phyloP scores from a whole-genome alignment of 2,797 vertebrate species.

The Centropyge bicolor region DNA sequence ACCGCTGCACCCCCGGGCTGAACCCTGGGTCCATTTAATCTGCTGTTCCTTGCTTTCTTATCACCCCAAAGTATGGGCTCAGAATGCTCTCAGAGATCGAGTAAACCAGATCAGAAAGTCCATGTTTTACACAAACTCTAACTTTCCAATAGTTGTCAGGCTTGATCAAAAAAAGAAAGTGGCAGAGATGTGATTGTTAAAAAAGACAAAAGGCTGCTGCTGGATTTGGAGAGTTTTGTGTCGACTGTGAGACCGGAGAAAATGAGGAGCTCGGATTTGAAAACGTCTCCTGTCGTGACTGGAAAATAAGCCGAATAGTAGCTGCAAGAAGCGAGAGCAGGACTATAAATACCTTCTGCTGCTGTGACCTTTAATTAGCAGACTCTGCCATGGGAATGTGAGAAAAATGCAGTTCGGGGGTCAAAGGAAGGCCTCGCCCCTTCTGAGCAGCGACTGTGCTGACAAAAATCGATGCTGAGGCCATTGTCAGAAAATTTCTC shows the following conservation, averaged over 20 bases:
- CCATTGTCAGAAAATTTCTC: conserved; percentile 10
- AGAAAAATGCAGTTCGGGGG: conserved; percentile 20
- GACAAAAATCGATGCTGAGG: conserved; percentile 20
- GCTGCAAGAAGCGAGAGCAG: conserved; percentile 7
- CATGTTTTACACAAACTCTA: conserved; percentile 28
- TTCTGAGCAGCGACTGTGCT: conserved; percentile 20
- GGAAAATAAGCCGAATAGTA: conserved; percentile 15
- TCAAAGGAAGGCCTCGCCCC: conserved; percentile 8
- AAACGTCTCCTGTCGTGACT: conserved; percentile 9
- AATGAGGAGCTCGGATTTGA: conserved; percentile 5
- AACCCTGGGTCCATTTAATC: conserved; percentile 71
- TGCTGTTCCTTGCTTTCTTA: conserved; percentile 59
- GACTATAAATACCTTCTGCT: conserved; percentile 21
- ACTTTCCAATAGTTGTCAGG: conserved; percentile 45
- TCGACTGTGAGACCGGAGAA: background rate
- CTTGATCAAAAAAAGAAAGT: conserved; percentile 6
- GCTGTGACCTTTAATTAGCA: conserved; percentile 51
- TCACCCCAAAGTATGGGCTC: conserved; percentile 45
- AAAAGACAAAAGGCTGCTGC: conserved; percentile 10
- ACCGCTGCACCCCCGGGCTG: conserved; percentile 55
- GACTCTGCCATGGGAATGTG: background rate
- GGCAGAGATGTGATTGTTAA: background rate
- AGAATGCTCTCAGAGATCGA: conserved; percentile 32
- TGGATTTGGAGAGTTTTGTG: background rate
- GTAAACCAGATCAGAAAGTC: conserved; percentile 39